Base-by-base conservation (phyloP, 2,113 vertebrate species). In the Rynchops niger region DNA sequence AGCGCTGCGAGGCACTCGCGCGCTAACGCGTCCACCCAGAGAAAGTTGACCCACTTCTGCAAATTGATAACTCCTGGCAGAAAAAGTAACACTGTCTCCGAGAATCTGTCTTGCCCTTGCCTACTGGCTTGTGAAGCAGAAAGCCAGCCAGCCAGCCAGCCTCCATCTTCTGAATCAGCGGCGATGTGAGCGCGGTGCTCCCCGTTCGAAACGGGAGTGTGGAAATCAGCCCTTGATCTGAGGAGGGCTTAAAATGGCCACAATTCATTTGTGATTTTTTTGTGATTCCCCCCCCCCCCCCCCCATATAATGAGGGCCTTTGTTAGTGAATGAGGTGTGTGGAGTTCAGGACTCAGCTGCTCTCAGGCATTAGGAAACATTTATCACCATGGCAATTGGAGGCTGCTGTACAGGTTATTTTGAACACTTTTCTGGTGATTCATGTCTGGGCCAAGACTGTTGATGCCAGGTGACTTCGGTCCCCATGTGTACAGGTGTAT, bases 11-110 rank as follows among this genome's bases (percentile, higher is more conserved):
- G 97, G 97, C 98, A 94, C 95, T 95, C n/a, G 5, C 86, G 79
- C 89, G 95, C 86, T 59, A 92, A 62, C 79, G 36, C 96, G 95
- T 97, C 97, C 86, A 93, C 76, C 78, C 91, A 96, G 97, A 90
- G 90, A 95, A 97, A 97, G 97, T 79, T 97, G 98, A 98, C 98
- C 98, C 98, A 98, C 94, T 98, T 98, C 98, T 98, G 97, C 96
- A 98, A 98, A 98, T 98, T 98, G 98, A 98, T 94, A 95, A 96
- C 95, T 97, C 52, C 96, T 97, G 98, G 97, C 98, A 97, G 98
- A 97, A 96, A 95, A 96, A 95, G 67, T 97, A 97, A 92, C 97
- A 97, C 98, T 98, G 98, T 98, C 98, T 98, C 92, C 92, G 95
- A 70, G 88, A 96, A 97, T 97, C 97, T 97, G 61, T 86, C 95